Evolutionary conservation across 2,113 vertebrate species (phyloP), one percentile per base, ranked within the genome.

Genomic region (Spilogale gracilis): DNA sequence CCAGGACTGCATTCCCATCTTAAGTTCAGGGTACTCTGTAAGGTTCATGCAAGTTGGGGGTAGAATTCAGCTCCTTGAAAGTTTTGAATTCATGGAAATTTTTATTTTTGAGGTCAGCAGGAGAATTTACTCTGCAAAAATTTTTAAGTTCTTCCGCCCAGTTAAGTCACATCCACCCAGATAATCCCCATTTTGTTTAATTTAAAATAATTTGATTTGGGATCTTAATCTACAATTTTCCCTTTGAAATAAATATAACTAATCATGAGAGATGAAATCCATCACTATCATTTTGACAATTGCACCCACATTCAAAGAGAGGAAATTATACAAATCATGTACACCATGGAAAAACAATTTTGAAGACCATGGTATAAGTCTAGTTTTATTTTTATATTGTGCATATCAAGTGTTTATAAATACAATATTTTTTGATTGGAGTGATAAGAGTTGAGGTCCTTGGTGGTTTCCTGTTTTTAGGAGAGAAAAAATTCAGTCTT

Each of bases 331-430:
- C 25, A 92, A 89, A 45, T 60, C 21, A 17, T 54, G 2, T 83
- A 71, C 7, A 50, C 50, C 13, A 69, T 48, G 7, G 8, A 43
- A 43, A 65, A 5, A 21, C 32, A 48, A 79, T 85, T 89, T 80
- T 94, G 38, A 58, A 92, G 79, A 67, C 1, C 9, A 30, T 61
- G 67, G 74, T 83, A 52, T 92, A 92, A 80, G 9, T 27, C 11
- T 52, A 71, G 54, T 73, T 52, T 81, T 32, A 65, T 13, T 86
- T 95, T 85, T 94, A 63, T 73, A 17, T 38, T 73, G 9, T 58
- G 65, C 30, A 92, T 92, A 89, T 92, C 3, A 83, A 60, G 32
- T 85, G 43, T 89, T 81, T 27, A 58, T 52, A 91, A 91, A 74
- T 48, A 61, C 27, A 80, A 43, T 61, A 18, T 60, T 60, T 81